phyloP scores from a whole-genome alignment of 2,797 vertebrate species.

The Macrochelys suwanniensis region DNA sequence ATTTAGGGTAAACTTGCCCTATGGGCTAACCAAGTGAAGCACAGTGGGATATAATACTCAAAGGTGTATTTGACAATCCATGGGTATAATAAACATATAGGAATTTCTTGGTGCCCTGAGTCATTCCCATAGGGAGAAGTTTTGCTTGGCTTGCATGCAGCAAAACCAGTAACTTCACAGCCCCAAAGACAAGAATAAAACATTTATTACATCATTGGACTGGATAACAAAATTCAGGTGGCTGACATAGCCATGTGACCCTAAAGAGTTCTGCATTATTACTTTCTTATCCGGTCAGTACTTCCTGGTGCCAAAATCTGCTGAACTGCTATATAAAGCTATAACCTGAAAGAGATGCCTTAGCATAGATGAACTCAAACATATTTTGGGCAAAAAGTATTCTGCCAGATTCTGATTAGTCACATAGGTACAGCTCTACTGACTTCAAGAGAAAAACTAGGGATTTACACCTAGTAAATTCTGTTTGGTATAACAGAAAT shows the following conservation, averaged over 20 bases:
- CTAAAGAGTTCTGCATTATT: not conserved
- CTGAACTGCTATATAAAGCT: not conserved
- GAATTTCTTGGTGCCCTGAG: not conserved
- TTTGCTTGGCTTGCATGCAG: not conserved
- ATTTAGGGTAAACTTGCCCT: not conserved
- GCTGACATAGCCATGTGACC: not conserved
- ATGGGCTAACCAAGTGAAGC: not conserved
- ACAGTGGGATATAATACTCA: not conserved
- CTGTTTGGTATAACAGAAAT: not conserved
- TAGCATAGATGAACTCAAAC: not conserved
- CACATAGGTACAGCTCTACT: not conserved
- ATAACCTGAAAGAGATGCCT: not conserved
- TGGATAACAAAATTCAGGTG: not conserved
- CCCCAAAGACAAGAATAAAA: not conserved
- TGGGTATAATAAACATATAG: not conserved
- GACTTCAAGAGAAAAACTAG: accelerated
- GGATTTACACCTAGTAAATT: not conserved
- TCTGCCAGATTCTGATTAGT: not conserved
- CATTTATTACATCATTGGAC: accelerated
- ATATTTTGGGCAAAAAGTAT: not conserved
- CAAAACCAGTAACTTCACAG: not conserved
- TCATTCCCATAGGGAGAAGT: accelerated
- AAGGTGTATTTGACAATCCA: not conserved
- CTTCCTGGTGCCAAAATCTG: accelerated
- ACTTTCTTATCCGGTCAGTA: not conserved